These are phyloP conservation scores for Iphiclides podalirius DNA, from an alignment of 2,888 invertebrate genomes.

Conservation along the genomic window DNA sequence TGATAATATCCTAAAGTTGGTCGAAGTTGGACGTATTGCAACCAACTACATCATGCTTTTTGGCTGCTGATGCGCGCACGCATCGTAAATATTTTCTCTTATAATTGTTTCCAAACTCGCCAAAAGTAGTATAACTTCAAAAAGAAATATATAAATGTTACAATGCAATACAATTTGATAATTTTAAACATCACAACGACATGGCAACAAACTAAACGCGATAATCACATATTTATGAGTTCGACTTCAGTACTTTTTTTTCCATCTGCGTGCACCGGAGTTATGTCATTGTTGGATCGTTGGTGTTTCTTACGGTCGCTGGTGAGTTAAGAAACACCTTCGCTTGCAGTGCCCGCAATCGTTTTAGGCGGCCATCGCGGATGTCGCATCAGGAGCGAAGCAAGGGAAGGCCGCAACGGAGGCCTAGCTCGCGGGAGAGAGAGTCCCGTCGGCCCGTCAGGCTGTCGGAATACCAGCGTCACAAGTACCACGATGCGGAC, in stretches of 20 bases:
- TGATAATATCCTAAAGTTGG: too few species aligned
- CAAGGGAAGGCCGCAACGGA: slow-evolving; percentile 49
- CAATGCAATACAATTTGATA: too few species aligned
- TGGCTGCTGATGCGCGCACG: too few species aligned
- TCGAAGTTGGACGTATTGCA: too few species aligned
- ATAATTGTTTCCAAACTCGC: too few species aligned
- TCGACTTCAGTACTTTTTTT: background rate
- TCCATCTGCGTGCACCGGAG: background rate
- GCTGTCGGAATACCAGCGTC: slow-evolving; percentile 21
- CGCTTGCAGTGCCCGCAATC: slow-evolving; percentile 46
- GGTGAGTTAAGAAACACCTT: background rate
- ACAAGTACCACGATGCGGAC: slow-evolving; percentile 45
- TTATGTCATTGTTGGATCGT: slow-evolving; percentile 21
- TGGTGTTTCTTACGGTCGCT: too few species aligned
- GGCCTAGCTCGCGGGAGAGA: slow-evolving; percentile 31
- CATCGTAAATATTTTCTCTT: too few species aligned
- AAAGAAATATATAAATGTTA: too few species aligned
- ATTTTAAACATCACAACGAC: too few species aligned
- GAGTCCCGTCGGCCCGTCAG: slow-evolving; percentile 16
- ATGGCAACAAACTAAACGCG: background rate
- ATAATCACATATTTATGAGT: slow-evolving; percentile 10
- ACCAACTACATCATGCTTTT: too few species aligned
- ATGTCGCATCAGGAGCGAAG: slow-evolving; percentile 56
- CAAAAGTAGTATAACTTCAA: too few species aligned
- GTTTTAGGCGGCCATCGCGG: slow-evolving; percentile 53